Evolutionary conservation across 2,113 vertebrate genomes (phyloP).

Genomic region (Catharus bicknelli): DNA sequence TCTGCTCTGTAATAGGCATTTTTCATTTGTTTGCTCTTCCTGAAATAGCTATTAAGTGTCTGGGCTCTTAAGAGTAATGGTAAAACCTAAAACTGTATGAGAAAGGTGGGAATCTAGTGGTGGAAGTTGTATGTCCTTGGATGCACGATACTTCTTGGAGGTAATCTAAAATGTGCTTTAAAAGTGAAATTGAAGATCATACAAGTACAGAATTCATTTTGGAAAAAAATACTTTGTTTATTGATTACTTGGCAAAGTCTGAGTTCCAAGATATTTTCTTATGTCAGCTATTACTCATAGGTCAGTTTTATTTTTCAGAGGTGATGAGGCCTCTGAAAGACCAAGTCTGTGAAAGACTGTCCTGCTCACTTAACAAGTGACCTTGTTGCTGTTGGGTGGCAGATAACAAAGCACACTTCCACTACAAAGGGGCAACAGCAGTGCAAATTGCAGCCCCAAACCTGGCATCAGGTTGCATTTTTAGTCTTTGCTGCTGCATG

Average conservation of each 20-base stretch:
- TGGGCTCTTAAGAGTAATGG: not conserved
- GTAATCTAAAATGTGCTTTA: not conserved
- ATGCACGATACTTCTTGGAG: not conserved
- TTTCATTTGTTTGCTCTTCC: not conserved
- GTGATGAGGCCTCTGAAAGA: not conserved
- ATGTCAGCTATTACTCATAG: not conserved
- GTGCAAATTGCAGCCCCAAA: not conserved
- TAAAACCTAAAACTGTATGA: not conserved
- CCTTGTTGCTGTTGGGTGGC: not conserved
- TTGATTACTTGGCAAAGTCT: not conserved
- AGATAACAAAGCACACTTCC: fast-evolving
- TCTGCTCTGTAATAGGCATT: not conserved
- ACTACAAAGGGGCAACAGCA: too few species aligned
- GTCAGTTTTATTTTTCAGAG: not conserved
- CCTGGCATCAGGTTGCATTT: not conserved
- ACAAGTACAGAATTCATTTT: not conserved
- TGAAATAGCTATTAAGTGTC: not conserved
- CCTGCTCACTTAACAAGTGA: not conserved
- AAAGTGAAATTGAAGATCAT: not conserved
- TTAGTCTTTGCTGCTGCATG: not conserved
- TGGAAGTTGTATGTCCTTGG: not conserved
- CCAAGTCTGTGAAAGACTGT: not conserved
- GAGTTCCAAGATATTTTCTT: not conserved
- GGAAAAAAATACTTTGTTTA: not conserved
- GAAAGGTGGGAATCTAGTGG: not conserved